Evolutionary conservation across 2,113 vertebrate species (phyloP), one percentile per base, ranked within the genome.

Genomic region (Dasyurus viverrinus): DNA sequence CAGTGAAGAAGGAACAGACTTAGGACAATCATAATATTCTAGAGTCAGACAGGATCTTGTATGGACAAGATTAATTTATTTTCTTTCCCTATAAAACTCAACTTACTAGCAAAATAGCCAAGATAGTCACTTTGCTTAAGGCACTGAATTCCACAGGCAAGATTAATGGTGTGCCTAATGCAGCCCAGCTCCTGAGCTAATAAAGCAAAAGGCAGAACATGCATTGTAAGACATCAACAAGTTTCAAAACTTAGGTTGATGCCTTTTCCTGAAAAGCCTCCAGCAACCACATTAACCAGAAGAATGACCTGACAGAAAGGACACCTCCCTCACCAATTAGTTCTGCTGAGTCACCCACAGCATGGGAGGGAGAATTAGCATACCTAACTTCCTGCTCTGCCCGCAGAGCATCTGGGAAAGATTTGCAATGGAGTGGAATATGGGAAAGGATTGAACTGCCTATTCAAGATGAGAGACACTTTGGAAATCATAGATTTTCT

Each of bases 111-210:
- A 92, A 68, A 97, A n/a, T 76, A 95, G 48, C 23, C 26, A 94
- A 92, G 94, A 91, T 10, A 91, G 19, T 42, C 19, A 2, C 91
- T 97, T 97, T 27, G 1, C 60, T 94, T 93, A 46, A 53, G 53
- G 7, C 26, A 89, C 5, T 90, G 1, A 54, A 89, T 92, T 97
- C 46, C 92, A 52, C 30, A 68, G 4, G 1, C 24, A 30, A 6
- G 54, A 96, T 93, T 97, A 52, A 93, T 94, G 36, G 52, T 14
- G 60, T 94, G 53, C 1, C 16, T 0, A 68, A 53, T 16, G 27
- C 9, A 92, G 48, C 8, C 84, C 95, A 95, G 12, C 2, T 95
- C 94, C 68, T 95, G 52, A 93, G n/a, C 16, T 96, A 93, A 94
- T 92, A 92, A 68, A 89, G 68, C 68, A 84, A 5, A 46, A n/a